Base-by-base conservation (phyloP, 2,888 invertebrate genomes). In the Drosophila demipolita region DNA sequence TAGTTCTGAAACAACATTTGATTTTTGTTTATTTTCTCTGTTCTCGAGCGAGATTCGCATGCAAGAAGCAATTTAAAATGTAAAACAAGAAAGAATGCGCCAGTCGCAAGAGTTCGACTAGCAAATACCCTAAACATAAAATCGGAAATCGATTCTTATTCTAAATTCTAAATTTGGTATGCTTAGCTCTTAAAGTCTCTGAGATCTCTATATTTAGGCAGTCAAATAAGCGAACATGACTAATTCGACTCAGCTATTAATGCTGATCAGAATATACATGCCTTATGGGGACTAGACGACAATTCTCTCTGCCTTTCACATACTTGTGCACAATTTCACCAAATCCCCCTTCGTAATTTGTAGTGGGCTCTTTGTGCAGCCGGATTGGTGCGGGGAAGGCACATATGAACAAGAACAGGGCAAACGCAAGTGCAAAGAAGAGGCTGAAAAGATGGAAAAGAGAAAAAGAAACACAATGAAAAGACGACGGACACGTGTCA, bases 401-500 rank as follows among this genome's bases (percentile, higher is more conserved):
- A 15, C 3, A 20, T 45, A 7, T 20, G 45, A 23, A 45, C 15
- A 45, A 45, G 23, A 45, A 42, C 6, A 42, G 6, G 11, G 42
- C 42, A 42, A 57, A 40, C 26, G 35, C 35, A 42, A 52, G 26
- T 32, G 32, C 33, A 45, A 48, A 52, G 26, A 23, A 45, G 54
- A 59, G 35, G 7, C 33, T 23, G 38, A 11, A 15, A 17, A n/a
- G 23, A 12, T 9, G 15, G 17, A 15, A 26, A 12, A 11, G 11
- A n/a, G 48, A 50, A 20, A 63, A 35, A 55, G 62, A 54, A 52
- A 40, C 53, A 66, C 23, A 58, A 42, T 50, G 53, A 20, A 35
- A 53, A 53, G 53, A 38, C 35, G 35, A 54, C 36, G 58, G 60
- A 52, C 66, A 63, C 85, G 90, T 85, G 90, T 89, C 88, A 71